phyloP scores from a whole-genome alignment of 2,797 vertebrate genomes.

The Microctenopoma stevenorrisi region DNA sequence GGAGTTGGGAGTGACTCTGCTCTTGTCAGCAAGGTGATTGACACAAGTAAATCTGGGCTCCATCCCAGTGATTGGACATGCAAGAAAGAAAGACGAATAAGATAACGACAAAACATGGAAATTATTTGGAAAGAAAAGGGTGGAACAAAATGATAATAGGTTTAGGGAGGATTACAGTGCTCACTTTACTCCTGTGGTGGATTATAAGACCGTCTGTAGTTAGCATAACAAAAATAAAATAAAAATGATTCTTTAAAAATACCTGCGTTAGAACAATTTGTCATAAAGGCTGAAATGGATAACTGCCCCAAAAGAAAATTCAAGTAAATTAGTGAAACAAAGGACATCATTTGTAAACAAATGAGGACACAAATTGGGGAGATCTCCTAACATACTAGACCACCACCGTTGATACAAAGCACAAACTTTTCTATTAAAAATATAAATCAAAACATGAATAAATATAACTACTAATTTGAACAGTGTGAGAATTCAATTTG shows the following conservation, averaged over 20 bases:
- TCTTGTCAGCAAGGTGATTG: constrained; percentile 73
- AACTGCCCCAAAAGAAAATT: constrained; percentile 75
- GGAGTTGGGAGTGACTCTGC: constrained; percentile 81
- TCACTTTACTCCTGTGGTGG: constrained; percentile 68
- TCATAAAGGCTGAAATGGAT: constrained; percentile 77
- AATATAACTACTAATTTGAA: constrained; percentile 78
- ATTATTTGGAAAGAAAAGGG: constrained; percentile 12
- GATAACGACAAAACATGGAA: constrained; percentile 39
- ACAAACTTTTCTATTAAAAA: constrained; percentile 74
- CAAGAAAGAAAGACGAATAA: constrained; percentile 51
- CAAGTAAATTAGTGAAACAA: constrained; percentile 80
- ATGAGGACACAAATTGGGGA: constrained; percentile 41
- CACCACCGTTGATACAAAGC: constrained; percentile 75
- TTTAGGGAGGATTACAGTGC: constrained; percentile 68
- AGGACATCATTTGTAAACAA: constrained; percentile 70
- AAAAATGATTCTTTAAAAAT: constrained; percentile 69
- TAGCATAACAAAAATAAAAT: constrained; percentile 53
- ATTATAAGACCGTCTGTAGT: constrained; percentile 65
- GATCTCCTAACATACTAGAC: constrained; percentile 60
- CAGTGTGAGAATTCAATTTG: constrained; percentile 74
- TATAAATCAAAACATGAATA: constrained; percentile 79
- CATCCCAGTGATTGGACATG: constrained; percentile 78
- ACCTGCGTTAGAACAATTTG: constrained; percentile 72
- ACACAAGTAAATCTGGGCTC: constrained; percentile 72
- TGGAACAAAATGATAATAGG: constrained; percentile 24